These are phyloP conservation scores for Gila robusta DNA, from an alignment of 2,797 vertebrate species.

Conservation along the genomic window DNA sequence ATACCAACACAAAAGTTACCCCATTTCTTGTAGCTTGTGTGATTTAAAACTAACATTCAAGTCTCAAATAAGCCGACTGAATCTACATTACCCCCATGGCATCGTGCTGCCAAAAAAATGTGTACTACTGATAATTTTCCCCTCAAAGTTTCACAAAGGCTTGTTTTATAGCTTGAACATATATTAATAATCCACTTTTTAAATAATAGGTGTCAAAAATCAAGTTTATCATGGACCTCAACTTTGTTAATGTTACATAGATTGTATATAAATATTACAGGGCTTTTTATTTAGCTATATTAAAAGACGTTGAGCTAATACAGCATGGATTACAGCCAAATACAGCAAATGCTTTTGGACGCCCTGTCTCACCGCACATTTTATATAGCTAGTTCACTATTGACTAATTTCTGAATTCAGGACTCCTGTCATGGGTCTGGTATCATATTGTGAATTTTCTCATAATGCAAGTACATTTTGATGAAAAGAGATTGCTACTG, in stretches of 20 bases:
- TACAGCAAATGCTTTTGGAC: neutral
- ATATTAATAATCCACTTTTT: neutral
- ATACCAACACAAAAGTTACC: neutral
- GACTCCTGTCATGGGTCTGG: neutral
- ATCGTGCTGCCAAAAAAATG: neutral
- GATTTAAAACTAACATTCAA: conserved; percentile 1
- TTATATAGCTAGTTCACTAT: neutral
- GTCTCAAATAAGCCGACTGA: neutral
- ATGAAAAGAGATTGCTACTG: neutral
- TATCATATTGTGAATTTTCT: neutral
- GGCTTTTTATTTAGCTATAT: neutral
- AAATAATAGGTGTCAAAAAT: neutral
- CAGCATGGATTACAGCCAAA: neutral
- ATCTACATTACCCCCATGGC: neutral
- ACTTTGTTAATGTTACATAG: neutral
- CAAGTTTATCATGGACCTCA: neutral
- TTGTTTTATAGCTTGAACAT: neutral
- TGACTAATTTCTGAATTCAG: neutral
- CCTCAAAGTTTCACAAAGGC: neutral
- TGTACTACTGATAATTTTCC: neutral
- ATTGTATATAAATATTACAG: neutral
- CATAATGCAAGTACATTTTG: conserved; percentile 5
- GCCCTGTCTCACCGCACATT: neutral
- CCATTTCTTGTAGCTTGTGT: conserved; percentile 5
- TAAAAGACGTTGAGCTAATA: neutral